Evolutionary conservation across 2,797 vertebrate genomes (phyloP).

Genomic region (Arrhamphus sclerolepis): DNA sequence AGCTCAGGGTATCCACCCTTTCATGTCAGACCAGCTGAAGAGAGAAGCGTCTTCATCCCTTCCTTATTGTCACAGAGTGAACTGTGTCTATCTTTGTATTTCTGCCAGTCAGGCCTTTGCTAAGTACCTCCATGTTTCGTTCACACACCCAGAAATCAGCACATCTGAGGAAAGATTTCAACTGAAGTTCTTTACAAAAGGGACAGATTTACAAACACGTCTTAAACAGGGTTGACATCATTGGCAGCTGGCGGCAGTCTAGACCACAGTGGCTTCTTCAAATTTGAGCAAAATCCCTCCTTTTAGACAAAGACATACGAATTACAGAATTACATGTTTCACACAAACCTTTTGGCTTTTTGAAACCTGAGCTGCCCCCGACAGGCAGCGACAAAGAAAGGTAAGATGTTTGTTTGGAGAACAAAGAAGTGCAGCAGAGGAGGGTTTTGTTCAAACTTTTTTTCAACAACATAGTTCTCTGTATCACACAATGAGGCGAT

Average conservation of each 20-base stretch:
- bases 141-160: slow-evolving; percentile 56
- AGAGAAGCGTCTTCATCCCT: slow-evolving; percentile 59
- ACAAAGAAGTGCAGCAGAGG: slow-evolving; percentile 22
- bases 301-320: slow-evolving; percentile 58
- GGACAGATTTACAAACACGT: slow-evolving; percentile 75
- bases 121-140: slow-evolving; percentile 42
- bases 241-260: slow-evolving; percentile 73
- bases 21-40: slow-evolving; percentile 69
- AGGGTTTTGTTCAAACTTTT: slow-evolving; percentile 52
- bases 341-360: slow-evolving; percentile 60
- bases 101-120: slow-evolving; percentile 46
- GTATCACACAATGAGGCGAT: slow-evolving; percentile 27
- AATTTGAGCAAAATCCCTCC: slow-evolving; percentile 61
- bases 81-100: slow-evolving; percentile 51
- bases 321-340: slow-evolving; percentile 64
- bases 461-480: slow-evolving; percentile 25
- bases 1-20: slow-evolving; percentile 49
- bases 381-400: slow-evolving; percentile 49
- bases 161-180: slow-evolving; percentile 61
- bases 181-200: slow-evolving; percentile 64
- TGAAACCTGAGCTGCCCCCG: slow-evolving; percentile 63
- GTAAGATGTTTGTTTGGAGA: slow-evolving; percentile 47
- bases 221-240: slow-evolving; percentile 77
- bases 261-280: slow-evolving; percentile 70
- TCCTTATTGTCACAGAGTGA: slow-evolving; percentile 41